Conservation (phyloP, 2,888 invertebrate genomes). For the Erynnis tages region DNA sequence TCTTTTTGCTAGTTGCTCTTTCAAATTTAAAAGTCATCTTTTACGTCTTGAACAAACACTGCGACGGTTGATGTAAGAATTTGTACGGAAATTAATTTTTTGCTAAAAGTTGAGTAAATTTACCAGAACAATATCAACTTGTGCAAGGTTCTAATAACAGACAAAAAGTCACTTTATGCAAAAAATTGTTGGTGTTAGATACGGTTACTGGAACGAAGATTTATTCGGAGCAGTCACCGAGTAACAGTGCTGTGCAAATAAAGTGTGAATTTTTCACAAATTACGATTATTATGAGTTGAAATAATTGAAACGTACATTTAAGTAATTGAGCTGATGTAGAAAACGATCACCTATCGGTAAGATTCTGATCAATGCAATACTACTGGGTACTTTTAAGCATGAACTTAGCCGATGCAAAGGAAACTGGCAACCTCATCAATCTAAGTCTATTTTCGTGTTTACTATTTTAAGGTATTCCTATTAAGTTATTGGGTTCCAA, state of each 20-base stretch:
- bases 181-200: background rate
- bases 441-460: too few relatives aligned
- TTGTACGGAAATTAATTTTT: slow-evolving; percentile 1
- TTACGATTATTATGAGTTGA: too few relatives aligned
- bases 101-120: slow-evolving; percentile 6
- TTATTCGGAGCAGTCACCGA: background rate
- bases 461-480: too few relatives aligned
- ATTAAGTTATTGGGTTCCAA: too few relatives aligned
- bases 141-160: background rate
- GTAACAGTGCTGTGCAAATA: background rate
- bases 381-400: too few relatives aligned
- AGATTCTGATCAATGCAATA: too few relatives aligned
- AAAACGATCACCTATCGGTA: too few relatives aligned
- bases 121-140: background rate
- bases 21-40: slow-evolving; percentile 23
- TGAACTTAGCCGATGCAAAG: too few relatives aligned
- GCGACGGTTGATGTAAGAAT: slow-evolving; percentile 2
- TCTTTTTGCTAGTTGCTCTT: too few relatives aligned
- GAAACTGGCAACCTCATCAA: too few relatives aligned
- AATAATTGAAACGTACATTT: too few relatives aligned
- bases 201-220: background rate
- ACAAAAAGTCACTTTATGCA: background rate
- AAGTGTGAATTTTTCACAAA: background rate
- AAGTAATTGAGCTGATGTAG: background rate
- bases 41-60: slow-evolving; percentile 5